phyloP scores from a whole-genome alignment of 2,113 vertebrate genomes.

The Oncorhynchus kisutch region DNA sequence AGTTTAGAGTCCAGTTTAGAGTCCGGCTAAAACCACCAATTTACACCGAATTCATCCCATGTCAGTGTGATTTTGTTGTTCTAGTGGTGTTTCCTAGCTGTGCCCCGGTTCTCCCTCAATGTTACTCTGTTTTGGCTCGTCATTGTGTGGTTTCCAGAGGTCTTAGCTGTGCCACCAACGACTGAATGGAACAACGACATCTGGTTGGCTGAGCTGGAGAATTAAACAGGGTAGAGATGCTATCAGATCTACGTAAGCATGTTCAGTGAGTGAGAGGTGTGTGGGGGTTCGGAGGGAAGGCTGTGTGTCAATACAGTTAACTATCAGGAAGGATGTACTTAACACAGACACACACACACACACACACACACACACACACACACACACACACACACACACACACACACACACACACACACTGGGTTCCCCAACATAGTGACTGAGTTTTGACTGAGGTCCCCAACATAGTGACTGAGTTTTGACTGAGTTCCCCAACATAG shows the following conservation, averaged over 20 bases:
- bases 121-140: background rate
- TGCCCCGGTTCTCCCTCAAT: background rate
- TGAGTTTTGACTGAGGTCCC: too few relatives aligned
- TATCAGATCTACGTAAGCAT: constrained; percentile 69
- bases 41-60: too few relatives aligned
- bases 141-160: background rate
- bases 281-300: constrained; percentile 58
- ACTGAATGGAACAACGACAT: constrained; percentile 21
- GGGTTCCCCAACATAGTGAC: too few relatives aligned
- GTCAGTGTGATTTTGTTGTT: too few relatives aligned
- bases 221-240: constrained; percentile 62
- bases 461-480: too few relatives aligned
- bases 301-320: constrained; percentile 79
- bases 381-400: too few relatives aligned
- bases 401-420: too few relatives aligned
- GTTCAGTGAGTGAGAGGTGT: constrained; percentile 61
- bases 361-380: too few relatives aligned
- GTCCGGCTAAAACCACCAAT: too few relatives aligned
- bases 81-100: background rate
- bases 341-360: too few relatives aligned
- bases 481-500: too few relatives aligned
- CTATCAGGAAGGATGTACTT: constrained; percentile 78
- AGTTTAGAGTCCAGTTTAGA: too few relatives aligned
- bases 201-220: constrained; percentile 41
- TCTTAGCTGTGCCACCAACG: background rate